Percentiles rank a stretch among this genome's conserved stretches.
Conservation (phyloP, 2,888 invertebrate genomes). For the Mechanitis mazaeus region DNA sequence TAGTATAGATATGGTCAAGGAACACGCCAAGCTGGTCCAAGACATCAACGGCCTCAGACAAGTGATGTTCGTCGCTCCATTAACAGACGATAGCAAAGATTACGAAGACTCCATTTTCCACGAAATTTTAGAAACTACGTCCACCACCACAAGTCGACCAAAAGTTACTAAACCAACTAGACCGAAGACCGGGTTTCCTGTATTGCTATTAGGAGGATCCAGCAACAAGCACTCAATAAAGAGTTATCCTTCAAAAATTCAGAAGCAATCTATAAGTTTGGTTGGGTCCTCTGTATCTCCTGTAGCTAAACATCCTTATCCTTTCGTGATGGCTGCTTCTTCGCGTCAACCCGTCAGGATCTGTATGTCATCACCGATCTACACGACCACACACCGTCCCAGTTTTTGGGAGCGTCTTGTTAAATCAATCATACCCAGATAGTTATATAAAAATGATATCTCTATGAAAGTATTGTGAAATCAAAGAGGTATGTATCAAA, state of each 20-base stretch:
- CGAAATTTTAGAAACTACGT: conserved; percentile 59
- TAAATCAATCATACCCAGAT: conserved; percentile 53
- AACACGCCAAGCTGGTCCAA: conserved; percentile 68
- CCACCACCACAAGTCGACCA: conserved; percentile 41
- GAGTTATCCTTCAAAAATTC: conserved; percentile 46
- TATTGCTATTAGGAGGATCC: conserved; percentile 57
- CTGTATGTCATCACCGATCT: conserved; percentile 48
- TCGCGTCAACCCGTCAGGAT: conserved; percentile 51
- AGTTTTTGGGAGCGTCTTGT: conserved; percentile 56
- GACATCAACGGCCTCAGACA: conserved; percentile 66
- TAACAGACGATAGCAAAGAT: conserved; percentile 52
- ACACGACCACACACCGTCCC: conserved; percentile 44
- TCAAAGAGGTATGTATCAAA: too few species aligned
- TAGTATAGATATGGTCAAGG: conserved; percentile 53
- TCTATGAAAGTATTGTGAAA: too few species aligned
- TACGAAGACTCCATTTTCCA: conserved; percentile 66
- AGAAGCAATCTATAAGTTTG: conserved; percentile 48
- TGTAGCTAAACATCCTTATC: conserved; percentile 57
- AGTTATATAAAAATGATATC: conserved; percentile 2
- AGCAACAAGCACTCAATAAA: conserved; percentile 51
- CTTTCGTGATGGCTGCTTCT: conserved; percentile 52
- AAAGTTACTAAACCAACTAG: conserved; percentile 27
- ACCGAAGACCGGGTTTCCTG: conserved; percentile 45
- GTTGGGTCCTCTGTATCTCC: conserved; percentile 62
- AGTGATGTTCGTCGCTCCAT: conserved; percentile 53